Evolutionary conservation across 2,797 vertebrate genomes (phyloP).

Genomic region (Intellagama lesueurii): DNA sequence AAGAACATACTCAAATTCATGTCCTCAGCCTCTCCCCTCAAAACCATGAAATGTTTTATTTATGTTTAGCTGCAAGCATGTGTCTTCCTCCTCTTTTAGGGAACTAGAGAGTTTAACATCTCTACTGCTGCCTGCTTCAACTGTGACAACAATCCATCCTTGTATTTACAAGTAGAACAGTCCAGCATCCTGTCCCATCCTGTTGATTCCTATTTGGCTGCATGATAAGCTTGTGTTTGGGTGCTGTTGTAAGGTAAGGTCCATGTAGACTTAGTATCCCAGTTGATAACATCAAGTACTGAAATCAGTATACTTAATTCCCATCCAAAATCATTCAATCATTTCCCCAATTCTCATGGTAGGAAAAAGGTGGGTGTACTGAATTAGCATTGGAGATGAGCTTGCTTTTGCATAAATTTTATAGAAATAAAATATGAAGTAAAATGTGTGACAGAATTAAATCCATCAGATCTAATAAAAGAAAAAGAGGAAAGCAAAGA

Average conservation of each 20-base stretch:
- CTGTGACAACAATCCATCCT: conserved; percentile 64
- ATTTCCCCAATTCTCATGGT: conserved; percentile 58
- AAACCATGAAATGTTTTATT: conserved; percentile 20
- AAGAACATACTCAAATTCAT: background rate
- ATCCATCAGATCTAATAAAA: conserved; percentile 78
- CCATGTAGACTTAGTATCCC: conserved; percentile 62
- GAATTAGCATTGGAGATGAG: conserved; percentile 73
- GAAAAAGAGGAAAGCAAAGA: conserved; percentile 74
- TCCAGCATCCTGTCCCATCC: conserved; percentile 66
- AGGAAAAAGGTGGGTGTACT: conserved; percentile 61
- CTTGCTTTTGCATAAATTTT: conserved; percentile 72
- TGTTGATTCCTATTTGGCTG: conserved; percentile 66
- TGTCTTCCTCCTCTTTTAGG: conserved; percentile 57
- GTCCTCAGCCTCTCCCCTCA: background rate
- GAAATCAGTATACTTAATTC: conserved; percentile 62
- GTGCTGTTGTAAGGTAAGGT: conserved; percentile 64
- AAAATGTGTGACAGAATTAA: conserved; percentile 76
- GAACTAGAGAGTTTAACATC: conserved; percentile 64
- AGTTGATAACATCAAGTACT: conserved; percentile 64
- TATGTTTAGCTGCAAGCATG: conserved; percentile 27
- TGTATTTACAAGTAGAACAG: conserved; percentile 58
- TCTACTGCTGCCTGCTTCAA: conserved; percentile 69
- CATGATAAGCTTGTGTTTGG: conserved; percentile 69
- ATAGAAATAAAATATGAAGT: conserved; percentile 73
- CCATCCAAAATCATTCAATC: conserved; percentile 63